phyloP scores from a whole-genome alignment of 2,888 invertebrate genomes.

The Pristionchus fissidentatus region DNA sequence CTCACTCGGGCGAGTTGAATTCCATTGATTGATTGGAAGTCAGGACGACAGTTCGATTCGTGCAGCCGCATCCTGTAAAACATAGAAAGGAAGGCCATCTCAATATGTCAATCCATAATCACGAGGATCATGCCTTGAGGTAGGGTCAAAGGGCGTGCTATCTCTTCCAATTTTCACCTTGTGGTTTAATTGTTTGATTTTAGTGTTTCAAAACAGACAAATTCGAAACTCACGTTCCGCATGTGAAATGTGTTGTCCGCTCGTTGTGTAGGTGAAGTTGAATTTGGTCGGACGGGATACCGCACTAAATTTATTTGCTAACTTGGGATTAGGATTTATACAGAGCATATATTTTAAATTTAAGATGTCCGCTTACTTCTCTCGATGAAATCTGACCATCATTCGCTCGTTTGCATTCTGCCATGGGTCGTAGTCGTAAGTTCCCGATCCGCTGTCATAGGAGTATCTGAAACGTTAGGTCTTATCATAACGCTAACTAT shows the following conservation, averaged over 20 bases:
- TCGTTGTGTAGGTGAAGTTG: constrained; percentile 7
- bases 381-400: neutral
- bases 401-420: neutral
- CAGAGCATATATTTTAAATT: neutral
- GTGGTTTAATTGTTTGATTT: too few species aligned
- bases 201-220: too few species aligned
- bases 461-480: neutral
- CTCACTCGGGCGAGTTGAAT: neutral
- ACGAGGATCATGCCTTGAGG: neutral
- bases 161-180: too few species aligned
- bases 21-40: neutral
- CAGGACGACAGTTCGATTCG: neutral
- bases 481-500: too few species aligned
- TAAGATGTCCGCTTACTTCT: neutral
- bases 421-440: neutral
- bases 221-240: neutral
- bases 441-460: neutral
- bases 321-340: too few species aligned
- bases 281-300: neutral
- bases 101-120: neutral
- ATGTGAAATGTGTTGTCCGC: neutral
- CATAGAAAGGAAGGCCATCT: neutral
- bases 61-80: neutral
- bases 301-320: neutral
- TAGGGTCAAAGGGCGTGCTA: too few species aligned